Evolutionary conservation across 2,113 vertebrate species (phyloP), one percentile per base, ranked within the genome.

Genomic region (Sphyrna mokarran): DNA sequence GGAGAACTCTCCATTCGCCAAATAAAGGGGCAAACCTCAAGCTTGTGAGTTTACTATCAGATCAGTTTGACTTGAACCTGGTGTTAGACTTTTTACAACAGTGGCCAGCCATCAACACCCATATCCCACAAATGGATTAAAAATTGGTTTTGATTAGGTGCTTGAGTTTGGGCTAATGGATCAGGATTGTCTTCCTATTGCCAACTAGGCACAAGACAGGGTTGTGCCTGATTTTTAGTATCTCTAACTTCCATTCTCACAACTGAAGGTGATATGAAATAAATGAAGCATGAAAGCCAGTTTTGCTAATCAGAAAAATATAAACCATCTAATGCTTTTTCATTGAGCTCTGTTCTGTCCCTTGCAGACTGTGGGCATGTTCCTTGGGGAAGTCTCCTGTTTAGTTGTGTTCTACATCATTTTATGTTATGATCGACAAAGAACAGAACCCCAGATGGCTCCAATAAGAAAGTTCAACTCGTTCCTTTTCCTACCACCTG

Each of bases 371-470:
- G 98, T 98, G 96, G 98, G 98, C 2, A 99, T 99, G 99, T 99
- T 99, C 97, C 97, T 99, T 96, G 99, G 99, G 0, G 99, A 99
- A 96, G 97, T 99, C 83, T 98, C 98, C 97, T 99, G 99, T 96
- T 97, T 99, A 5, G 98, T 96, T 0, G 98, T 97, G 66, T 99
- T 99, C 97, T 97, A 98, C 97, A 97, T 99, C 83, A 96, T 98
- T 76, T 96, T 97, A 3, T 98, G 97, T 96, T 96, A 97, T 23
- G 98, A 98, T 96, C 95, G 96, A 14, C 96, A 96, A 20, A 96
- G 96, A 0, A 96, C 98, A 0, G 98, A 98, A 43, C 97, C 98
- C 95, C 97, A 40, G 33, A 58, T 98, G 96, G 98, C 97, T 20
- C 95, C 97, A 0, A 97, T 97, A 0, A 98, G 97, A 96, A 97